Conservation (phyloP, 2,888 invertebrate genomes). For the Agrypnus murinus region DNA sequence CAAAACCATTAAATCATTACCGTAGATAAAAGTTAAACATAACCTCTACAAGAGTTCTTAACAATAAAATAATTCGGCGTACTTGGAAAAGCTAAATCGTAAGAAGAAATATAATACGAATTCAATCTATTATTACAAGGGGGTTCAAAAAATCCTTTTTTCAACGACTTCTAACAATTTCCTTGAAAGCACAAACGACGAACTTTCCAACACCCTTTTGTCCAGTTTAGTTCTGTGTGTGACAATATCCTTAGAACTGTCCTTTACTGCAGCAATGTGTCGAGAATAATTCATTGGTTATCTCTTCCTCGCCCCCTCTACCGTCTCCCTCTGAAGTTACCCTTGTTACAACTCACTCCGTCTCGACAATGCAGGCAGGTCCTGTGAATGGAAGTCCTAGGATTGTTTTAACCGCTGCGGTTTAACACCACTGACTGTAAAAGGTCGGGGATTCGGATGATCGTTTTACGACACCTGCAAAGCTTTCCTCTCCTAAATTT, state of each 20-base stretch:
- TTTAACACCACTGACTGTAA: slow-evolving; percentile 2
- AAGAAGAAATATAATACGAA: too few species aligned
- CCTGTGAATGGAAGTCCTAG: slow-evolving; percentile 18
- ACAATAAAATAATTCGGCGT: too few species aligned
- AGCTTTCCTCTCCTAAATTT: slow-evolving; percentile 30
- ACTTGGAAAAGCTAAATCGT: too few species aligned
- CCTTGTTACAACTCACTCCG: slow-evolving; percentile 38
- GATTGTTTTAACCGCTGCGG: slow-evolving; percentile 22
- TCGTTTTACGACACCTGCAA: slow-evolving; percentile 27
- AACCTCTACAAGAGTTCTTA: too few species aligned
- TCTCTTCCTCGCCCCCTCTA: slow-evolving; percentile 35
- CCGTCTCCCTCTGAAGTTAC: slow-evolving; percentile 19
- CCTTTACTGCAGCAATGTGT: slow-evolving; percentile 50
- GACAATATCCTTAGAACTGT: slow-evolving; percentile 44
- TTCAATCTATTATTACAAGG: slow-evolving; percentile 27
- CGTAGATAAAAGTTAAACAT: too few species aligned
- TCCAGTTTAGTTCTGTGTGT: slow-evolving; percentile 25
- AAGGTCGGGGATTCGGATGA: slow-evolving; percentile 18
- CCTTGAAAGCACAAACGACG: slow-evolving; percentile 19
- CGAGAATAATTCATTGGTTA: slow-evolving; percentile 54
- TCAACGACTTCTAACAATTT: slow-evolving; percentile 39
- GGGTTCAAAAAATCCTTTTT: slow-evolving; percentile 27
- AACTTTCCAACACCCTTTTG: slow-evolving; percentile 7
- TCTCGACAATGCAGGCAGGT: slow-evolving; percentile 33
- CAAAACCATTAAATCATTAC: too few species aligned